Evolutionary conservation across 2,888 invertebrate genomes (phyloP).

Genomic region (Glyphotaelius pellucidus): DNA sequence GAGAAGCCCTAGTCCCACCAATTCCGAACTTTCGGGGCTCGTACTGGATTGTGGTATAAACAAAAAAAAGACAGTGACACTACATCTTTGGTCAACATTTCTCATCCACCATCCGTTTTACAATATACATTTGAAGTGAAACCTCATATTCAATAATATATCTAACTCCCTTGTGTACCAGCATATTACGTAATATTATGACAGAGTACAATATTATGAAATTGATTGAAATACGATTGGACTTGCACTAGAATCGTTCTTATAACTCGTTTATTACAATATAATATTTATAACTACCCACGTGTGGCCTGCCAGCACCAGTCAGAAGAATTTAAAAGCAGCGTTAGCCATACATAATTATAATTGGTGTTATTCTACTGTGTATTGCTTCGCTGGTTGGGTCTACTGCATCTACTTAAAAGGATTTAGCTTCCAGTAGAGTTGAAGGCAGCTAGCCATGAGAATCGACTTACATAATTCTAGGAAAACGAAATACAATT

Average conservation of each 20-base stretch:
- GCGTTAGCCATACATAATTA: neutral
- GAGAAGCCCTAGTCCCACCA: too few species aligned
- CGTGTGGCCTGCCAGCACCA: neutral
- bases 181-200: too few species aligned
- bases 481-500: too few species aligned
- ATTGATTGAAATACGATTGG: neutral
- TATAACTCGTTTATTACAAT: neutral
- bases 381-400: constrained; percentile 12
- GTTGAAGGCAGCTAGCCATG: neutral
- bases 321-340: neutral
- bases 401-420: constrained; percentile 23
- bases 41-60: too few species aligned
- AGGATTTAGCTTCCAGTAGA: constrained; percentile 7
- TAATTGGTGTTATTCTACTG: constrained; percentile 48
- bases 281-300: neutral
- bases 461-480: neutral
- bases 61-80: too few species aligned
- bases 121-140: too few species aligned
- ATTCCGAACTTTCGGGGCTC: too few species aligned
- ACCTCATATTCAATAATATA: too few species aligned
- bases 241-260: neutral
- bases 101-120: too few species aligned
- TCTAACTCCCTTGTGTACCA: too few species aligned
- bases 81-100: too few species aligned
- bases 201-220: neutral